These are phyloP conservation scores for Notodonta ziczac DNA, from an alignment of 2,888 invertebrate species.

Conservation along the genomic window DNA sequence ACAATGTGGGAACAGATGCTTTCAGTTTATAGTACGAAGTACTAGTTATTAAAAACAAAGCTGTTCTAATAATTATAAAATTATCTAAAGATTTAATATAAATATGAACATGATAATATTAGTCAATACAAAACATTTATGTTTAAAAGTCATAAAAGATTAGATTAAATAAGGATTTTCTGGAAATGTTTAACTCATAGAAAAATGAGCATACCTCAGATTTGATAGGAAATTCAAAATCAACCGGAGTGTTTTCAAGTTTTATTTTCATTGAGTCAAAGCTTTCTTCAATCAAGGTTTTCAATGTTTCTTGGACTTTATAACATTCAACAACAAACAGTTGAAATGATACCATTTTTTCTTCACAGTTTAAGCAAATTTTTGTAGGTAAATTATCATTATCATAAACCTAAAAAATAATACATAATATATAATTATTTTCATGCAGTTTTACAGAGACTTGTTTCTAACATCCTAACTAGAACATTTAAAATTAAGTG, in stretches of 20 bases:
- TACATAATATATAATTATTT: not conserved
- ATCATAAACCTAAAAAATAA: constrained; percentile 61
- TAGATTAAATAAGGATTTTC: too few relatives aligned
- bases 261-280: constrained; percentile 49
- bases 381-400: constrained; percentile 70
- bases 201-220: constrained; percentile 55
- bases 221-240: constrained; percentile 55
- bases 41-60: too few relatives aligned
- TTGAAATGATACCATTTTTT: constrained; percentile 76
- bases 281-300: constrained; percentile 52
- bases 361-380: constrained; percentile 75
- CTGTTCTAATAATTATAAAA: too few relatives aligned
- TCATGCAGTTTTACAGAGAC: too few relatives aligned
- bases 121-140: too few relatives aligned
- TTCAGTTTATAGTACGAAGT: not conserved
- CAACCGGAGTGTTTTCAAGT: constrained; percentile 41
- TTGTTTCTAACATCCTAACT: too few relatives aligned
- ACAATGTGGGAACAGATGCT: not conserved
- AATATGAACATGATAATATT: too few relatives aligned
- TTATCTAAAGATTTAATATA: too few relatives aligned
- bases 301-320: constrained; percentile 68
- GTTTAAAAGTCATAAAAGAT: too few relatives aligned
- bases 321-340: constrained; percentile 74
- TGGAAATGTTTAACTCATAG: too few relatives aligned
- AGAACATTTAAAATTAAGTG: too few relatives aligned